These are phyloP conservation scores for Astropecten irregularis DNA, from an alignment of 53 echinoderm and acorn worm species.

Conservation along the genomic window DNA sequence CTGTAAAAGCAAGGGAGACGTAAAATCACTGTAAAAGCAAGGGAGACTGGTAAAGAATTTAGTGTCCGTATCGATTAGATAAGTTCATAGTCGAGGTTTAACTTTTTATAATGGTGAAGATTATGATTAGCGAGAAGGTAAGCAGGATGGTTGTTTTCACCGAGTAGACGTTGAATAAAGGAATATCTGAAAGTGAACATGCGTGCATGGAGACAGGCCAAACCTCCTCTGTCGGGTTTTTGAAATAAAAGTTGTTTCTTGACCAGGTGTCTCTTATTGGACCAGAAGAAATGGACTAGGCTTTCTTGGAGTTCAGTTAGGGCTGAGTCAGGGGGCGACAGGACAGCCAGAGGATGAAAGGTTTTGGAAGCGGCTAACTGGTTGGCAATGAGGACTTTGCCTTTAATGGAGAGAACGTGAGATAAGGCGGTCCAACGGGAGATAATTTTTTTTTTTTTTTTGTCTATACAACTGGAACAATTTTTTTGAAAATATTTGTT, in stretches of 20 bases:
- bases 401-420: neutral
- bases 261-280: neutral
- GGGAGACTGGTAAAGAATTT: neutral
- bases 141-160: neutral
- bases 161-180: neutral
- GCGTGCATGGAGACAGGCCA: neutral
- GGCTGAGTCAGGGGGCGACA: neutral
- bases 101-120: neutral
- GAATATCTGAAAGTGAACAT: neutral
- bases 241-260: neutral
- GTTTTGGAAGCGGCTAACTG: constrained; percentile 33
- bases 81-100: neutral
- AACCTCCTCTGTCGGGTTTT: neutral
- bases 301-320: constrained; percentile 14
- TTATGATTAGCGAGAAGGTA: neutral
- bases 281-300: neutral
- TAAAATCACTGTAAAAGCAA: too few species aligned
- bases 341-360: neutral
- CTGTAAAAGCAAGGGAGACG: neutral
- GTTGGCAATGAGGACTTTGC: constrained; percentile 20
- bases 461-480: neutral
- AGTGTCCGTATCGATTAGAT: neutral
- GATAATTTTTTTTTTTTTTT: neutral
- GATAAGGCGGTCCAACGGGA: neutral
- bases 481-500: neutral